Evolutionary conservation across 2,113 vertebrate genomes (phyloP).

Genomic region (Eolophus roseicapilla): DNA sequence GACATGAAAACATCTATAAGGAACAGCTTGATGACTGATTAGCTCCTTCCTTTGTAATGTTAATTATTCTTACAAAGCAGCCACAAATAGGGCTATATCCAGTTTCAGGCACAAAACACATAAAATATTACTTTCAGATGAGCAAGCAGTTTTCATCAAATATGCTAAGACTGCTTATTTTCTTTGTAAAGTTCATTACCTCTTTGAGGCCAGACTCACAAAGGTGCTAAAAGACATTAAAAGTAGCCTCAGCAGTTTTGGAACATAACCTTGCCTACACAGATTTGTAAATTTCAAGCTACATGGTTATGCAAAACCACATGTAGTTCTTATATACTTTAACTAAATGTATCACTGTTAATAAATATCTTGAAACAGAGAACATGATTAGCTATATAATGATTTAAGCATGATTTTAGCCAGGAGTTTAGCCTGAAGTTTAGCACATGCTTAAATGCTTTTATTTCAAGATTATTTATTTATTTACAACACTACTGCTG

Average conservation of each 20-base stretch:
- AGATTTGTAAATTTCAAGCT: neutral
- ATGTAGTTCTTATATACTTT: neutral
- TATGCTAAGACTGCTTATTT: neutral
- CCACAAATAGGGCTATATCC: neutral
- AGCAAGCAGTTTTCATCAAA: neutral
- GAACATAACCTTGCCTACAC: neutral
- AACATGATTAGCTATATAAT: neutral
- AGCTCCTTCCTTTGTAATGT: constrained; percentile 14
- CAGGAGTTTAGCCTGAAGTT: neutral
- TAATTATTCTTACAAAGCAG: constrained; percentile 36
- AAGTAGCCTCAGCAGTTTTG: neutral
- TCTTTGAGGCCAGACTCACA: neutral
- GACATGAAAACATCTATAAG: constrained; percentile 38
- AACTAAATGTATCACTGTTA: neutral
- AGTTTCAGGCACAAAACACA: neutral
- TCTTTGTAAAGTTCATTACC: neutral
- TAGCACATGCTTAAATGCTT: neutral
- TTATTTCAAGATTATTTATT: neutral
- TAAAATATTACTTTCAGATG: neutral
- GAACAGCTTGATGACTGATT: constrained; percentile 24
- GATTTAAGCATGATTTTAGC: neutral
- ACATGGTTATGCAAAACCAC: neutral
- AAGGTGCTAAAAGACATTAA: neutral
- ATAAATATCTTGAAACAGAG: neutral
- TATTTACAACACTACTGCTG: neutral